Percentiles rank a stretch among this genome's conserved stretches.
phyloP scores from a whole-genome alignment of 2,797 vertebrate genomes.

The Rhadinocentrus ornatus region DNA sequence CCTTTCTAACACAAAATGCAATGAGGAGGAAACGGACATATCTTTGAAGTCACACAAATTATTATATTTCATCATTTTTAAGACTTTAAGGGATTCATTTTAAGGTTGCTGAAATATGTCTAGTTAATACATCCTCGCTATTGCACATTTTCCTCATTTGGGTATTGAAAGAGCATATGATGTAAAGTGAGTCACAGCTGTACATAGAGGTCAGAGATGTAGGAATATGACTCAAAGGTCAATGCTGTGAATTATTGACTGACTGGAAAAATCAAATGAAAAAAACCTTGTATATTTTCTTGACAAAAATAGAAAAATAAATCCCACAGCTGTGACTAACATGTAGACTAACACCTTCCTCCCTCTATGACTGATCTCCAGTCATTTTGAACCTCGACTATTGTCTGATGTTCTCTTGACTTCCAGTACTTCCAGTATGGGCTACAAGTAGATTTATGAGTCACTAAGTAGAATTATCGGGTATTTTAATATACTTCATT shows the following conservation, averaged over 20 bases:
- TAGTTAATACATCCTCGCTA: background rate
- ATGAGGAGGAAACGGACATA: background rate
- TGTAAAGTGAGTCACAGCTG: constrained; percentile 56
- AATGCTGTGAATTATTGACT: constrained; percentile 62
- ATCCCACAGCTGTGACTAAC: constrained; percentile 27
- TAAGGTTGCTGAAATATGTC: constrained; percentile 10
- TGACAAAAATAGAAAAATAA: constrained; percentile 41
- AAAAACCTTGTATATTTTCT: constrained; percentile 44
- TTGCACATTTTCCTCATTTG: constrained; percentile 26
- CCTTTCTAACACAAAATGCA: background rate
- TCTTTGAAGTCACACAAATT: constrained; percentile 4
- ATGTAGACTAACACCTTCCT: background rate
- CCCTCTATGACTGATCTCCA: constrained; percentile 6
- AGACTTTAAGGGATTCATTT: constrained; percentile 3
- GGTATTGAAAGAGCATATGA: constrained; percentile 30
- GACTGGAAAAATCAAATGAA: constrained; percentile 40
- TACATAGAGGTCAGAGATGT: constrained; percentile 55
- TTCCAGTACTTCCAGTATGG: constrained; percentile 5
- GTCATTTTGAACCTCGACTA: constrained; percentile 8
- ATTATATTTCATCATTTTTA: background rate
- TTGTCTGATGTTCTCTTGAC: constrained; percentile 3
- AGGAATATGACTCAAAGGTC: constrained; percentile 62
- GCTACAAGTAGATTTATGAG: constrained; percentile 3
- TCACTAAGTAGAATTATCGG: background rate
- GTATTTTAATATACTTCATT: constrained; percentile 4